A percentile compares a stretch with the other conserved stretches of the same genome.
Conservation (phyloP, 2,797 vertebrate species). For the Phoebastria nigripes region DNA sequence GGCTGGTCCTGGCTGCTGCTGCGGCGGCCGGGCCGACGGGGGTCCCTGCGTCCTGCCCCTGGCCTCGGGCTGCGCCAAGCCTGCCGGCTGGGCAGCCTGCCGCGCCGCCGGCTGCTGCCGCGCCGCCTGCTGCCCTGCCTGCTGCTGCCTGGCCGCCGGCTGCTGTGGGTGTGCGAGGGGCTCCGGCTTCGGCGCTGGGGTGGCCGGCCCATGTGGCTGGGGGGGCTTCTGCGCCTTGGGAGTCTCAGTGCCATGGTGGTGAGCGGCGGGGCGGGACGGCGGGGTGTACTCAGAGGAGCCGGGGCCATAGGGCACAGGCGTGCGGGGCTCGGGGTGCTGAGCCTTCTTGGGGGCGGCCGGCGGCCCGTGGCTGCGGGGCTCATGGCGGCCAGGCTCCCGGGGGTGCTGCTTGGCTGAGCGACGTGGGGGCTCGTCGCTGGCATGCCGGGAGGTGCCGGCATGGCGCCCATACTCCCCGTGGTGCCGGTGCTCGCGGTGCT, state of each 20-base stretch:
- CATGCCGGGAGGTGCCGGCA: conserved; percentile 83
- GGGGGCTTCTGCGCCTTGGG: conserved; percentile 83
- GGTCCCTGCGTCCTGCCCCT: conserved; percentile 59
- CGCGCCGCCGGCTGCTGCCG: conserved; percentile 70
- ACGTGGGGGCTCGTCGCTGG: conserved; percentile 83
- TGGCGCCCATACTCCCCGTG: conserved; percentile 89
- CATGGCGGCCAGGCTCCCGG: conserved; percentile 86
- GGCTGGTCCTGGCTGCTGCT: conserved; percentile 79
- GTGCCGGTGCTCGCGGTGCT: conserved; percentile 90
- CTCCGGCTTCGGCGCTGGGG: conserved; percentile 70
- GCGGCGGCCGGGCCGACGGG: conserved; percentile 40
- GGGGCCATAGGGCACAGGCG: conserved; percentile 77
- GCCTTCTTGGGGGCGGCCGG: conserved; percentile 83
- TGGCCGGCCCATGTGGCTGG: conserved; percentile 67
- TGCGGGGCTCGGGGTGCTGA: conserved; percentile 77
- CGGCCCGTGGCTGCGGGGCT: conserved; percentile 77
- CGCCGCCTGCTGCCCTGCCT: conserved; percentile 55
- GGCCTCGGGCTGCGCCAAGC: conserved; percentile 12
- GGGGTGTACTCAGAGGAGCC: conserved; percentile 83
- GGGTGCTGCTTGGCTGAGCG: conserved; percentile 87
- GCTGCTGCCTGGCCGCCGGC: conserved; percentile 72
- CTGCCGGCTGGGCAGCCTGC: conserved; percentile 55
- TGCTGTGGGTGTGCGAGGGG: conserved; percentile 43
- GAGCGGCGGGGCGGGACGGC: conserved; percentile 75
- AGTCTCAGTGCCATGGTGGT: conserved; percentile 84